Evolutionary conservation across 2,797 vertebrate species (phyloP), one percentile per base, ranked within the genome.

Genomic region (Enteromius thamalakanensis): DNA sequence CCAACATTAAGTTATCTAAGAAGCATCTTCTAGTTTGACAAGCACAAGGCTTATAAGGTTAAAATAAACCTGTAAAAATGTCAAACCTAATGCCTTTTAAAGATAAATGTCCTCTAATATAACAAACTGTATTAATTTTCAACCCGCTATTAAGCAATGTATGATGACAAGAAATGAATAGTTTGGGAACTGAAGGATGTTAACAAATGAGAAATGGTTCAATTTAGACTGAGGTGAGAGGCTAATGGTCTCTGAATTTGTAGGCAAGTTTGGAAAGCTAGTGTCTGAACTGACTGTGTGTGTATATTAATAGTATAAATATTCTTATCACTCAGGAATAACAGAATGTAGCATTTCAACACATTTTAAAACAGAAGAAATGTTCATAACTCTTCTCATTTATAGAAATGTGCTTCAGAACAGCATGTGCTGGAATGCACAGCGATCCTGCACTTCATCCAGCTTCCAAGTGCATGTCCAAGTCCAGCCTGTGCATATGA

Each of bases 401-500:
- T 62, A 4, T 37, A 55, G 32, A 55, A 55, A 53, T 32, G 3
- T 37, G 4, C 3, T 67, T 67, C 17, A 34, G 62, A 79, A 67
- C 19, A 79, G 10, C 21, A 53, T 6, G 17, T 75, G 21, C 72
- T 75, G 51, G 32, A 75, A 75, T 75, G 32, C 32, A 55, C 53
- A 7, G 23, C 29, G 64, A 62, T 78, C 62, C 70, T 71, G 80
- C 51, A 29, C 81, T 34, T 26, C 6, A 47, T 78, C 53, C 70
- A 79, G 72, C 55, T 55, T 78, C 32, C 60, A 78, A 78, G 69
- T 80, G 23, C 80, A 62, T 62, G 29, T 71, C 15, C 37, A 45
- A 83, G 86, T 82, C 40, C 37, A 72, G 86, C n/a, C 76, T 71
- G 86, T 53, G 49, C 69, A 67, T 75, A 83, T 84, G 79, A 72